Percentiles rank a stretch among this genome's conserved stretches.
phyloP scores from a whole-genome alignment of 2,797 vertebrate genomes.

The Anabacerthia variegaticeps region DNA sequence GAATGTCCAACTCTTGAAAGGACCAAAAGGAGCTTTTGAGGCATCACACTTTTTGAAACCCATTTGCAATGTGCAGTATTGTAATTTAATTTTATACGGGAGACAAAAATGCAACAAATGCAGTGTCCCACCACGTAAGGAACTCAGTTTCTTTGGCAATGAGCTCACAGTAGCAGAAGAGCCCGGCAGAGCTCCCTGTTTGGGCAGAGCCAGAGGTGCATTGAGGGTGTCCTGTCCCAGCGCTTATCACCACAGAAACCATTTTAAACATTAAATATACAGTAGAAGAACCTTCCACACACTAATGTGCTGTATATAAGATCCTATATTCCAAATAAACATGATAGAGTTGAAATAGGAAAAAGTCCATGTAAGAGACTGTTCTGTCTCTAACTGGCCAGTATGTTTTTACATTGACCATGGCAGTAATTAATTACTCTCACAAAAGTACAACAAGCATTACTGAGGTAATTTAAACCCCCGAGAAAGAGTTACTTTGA shows the following conservation, averaged over 20 bases:
- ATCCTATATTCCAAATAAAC: background rate
- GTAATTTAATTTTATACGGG: background rate
- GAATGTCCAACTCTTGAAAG: background rate
- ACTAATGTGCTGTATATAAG: background rate
- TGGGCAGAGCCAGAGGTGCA: background rate
- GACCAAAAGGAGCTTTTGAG: background rate
- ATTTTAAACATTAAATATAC: background rate
- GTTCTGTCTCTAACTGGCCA: too few relatives aligned
- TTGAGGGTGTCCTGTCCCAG: background rate
- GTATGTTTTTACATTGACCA: too few relatives aligned
- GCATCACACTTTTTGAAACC: background rate
- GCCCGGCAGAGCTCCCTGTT: background rate
- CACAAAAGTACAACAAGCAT: too few relatives aligned
- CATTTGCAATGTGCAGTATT: background rate
- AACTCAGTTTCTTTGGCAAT: background rate
- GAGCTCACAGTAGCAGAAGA: background rate
- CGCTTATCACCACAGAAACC: background rate
- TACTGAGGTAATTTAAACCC: too few relatives aligned
- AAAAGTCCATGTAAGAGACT: too few relatives aligned
- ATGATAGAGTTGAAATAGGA: fast-evolving
- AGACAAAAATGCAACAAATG: background rate
- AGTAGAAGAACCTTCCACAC: background rate
- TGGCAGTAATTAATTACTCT: too few relatives aligned
- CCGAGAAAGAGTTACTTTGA: too few relatives aligned
- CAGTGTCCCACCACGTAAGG: background rate